These are phyloP conservation scores for Bellardia bayeri DNA, from an alignment of 2,888 invertebrate species.

Conservation along the genomic window DNA sequence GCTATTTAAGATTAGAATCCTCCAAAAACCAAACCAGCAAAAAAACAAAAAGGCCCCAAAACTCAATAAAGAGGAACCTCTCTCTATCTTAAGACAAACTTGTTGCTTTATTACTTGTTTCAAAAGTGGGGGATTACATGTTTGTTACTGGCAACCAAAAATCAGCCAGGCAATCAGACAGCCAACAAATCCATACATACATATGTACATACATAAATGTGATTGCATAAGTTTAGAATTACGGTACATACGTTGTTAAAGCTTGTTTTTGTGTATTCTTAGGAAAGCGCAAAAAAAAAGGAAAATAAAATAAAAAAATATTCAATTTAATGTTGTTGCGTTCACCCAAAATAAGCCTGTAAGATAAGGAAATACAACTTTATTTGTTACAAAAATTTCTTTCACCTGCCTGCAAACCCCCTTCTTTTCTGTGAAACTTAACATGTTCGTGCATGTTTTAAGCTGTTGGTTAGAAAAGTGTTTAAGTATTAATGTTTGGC, in stretches of 20 bases:
- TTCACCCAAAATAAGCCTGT: conserved; percentile 63
- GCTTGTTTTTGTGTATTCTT: conserved; percentile 46
- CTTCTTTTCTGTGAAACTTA: not conserved
- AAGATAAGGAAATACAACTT: conserved; percentile 71
- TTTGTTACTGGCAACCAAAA: conserved; percentile 37
- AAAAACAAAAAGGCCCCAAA: not conserved
- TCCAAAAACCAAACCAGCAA: conserved; percentile 41
- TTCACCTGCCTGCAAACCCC: conserved; percentile 21
- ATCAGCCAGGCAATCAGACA: conserved; percentile 37
- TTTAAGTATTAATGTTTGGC: conserved; percentile 59
- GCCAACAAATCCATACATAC: conserved; percentile 12
- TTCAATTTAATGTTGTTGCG: conserved; percentile 52
- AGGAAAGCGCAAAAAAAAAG: not conserved
- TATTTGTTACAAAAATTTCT: conserved; percentile 35
- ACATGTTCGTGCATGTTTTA: conserved; percentile 11
- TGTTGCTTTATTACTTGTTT: conserved; percentile 66
- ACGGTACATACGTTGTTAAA: conserved; percentile 63
- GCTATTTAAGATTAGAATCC: conserved; percentile 70
- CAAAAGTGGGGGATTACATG: conserved; percentile 70
- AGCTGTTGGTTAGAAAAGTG: conserved; percentile 39
- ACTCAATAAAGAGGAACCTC: conserved; percentile 36
- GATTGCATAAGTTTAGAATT: conserved; percentile 71
- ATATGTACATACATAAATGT: conserved; percentile 31
- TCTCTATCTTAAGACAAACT: conserved; percentile 49
- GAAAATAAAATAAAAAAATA: conserved; percentile 5